Base-by-base conservation (phyloP, 2,888 invertebrate species). In the Spatulosminthurus flaviceps region DNA sequence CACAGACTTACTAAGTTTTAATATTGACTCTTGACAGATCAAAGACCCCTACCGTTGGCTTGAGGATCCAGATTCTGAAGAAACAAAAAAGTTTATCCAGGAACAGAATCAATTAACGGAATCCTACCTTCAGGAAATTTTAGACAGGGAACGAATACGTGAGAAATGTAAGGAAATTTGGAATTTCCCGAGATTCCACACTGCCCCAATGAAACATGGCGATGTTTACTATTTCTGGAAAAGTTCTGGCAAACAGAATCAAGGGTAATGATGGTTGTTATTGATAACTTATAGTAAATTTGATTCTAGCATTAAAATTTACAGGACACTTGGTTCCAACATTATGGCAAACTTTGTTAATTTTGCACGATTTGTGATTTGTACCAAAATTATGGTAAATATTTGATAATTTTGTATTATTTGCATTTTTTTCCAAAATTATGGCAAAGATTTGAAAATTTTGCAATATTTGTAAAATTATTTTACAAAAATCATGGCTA, bases 31-130 rank as follows among this genome's bases (percentile, higher is more conserved):
- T 1, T 21, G 0, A 21, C 70, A 73, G 78, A 72, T 78, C 19
- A 78, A 78, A 64, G 78, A 78, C 34, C 71, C 78, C 0, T 73
- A 73, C 26, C 60, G 73, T 80, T 98, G 97, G 96, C 88, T 99
- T 80, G 98, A 99, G 88, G 95, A 98, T 88, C 96, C 97, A 0
- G 96, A 97, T 88, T 91, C 94, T 0, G 91, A 92, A 80, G 96
- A 98, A 88, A 97, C 98, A 1, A 93, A 94, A 88, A 90, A 91
- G 77, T 99, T 94, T 89, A 95, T 98, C 34, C 93, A 95, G 79
- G 92, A 92, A 34, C 94, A 98, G 88, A 98, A 98, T 90, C 92
- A 91, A 67, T 90, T 98, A 67, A 66, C 78, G 1, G 1, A 22
- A 5, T 26, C 64, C 19, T 72, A 34, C 22, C 64, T 78, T 0